These are phyloP conservation scores for Oikopleura albicans DNA, from an alignment of 23 tunicate species.

Conservation along the genomic window DNA sequence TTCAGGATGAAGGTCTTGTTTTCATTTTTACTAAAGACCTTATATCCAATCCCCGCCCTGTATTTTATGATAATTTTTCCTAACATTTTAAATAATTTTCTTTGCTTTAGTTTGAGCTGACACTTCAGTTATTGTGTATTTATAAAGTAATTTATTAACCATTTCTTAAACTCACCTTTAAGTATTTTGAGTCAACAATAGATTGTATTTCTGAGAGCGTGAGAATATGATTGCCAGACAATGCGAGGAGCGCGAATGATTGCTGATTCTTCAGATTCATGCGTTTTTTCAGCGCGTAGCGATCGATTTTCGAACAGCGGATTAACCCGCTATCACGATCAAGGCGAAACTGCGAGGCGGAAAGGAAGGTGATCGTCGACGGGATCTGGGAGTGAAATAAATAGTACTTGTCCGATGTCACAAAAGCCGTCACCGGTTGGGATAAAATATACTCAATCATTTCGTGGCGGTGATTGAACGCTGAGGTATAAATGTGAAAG, in stretches of 20 bases:
- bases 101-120: too few species aligned
- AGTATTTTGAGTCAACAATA: neutral
- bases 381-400: neutral
- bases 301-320: neutral
- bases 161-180: neutral
- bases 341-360: constrained; percentile 1
- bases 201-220: neutral
- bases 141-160: too few species aligned
- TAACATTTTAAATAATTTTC: too few species aligned
- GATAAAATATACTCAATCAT: neutral
- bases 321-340: neutral
- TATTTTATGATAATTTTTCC: too few species aligned
- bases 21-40: too few species aligned
- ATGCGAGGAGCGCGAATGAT: neutral
- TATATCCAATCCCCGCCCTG: too few species aligned
- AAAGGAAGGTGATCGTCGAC: neutral
- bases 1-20: too few species aligned
- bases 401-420: neutral
- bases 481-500: constrained; percentile 9
- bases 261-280: neutral
- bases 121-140: too few species aligned
- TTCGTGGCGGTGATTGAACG: neutral
- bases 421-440: constrained; percentile 1
- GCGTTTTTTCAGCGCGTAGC: neutral
- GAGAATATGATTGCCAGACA: constrained; percentile 8